Base-by-base conservation (phyloP, 1,140 invertebrate species). In the Drosophila kepulauana region DNA sequence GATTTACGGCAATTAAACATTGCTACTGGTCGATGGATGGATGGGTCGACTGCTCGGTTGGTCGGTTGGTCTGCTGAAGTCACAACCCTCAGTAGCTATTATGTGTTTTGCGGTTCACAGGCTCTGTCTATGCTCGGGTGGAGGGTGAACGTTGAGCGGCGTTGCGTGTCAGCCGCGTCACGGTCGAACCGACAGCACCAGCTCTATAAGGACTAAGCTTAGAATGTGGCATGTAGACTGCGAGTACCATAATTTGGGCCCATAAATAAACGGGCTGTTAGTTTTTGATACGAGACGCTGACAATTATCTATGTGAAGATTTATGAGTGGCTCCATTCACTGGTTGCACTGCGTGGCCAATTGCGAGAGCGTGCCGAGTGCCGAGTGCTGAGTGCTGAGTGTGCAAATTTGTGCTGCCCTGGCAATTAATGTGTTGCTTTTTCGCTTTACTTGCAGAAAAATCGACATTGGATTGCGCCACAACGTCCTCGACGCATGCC, bases 1-100 rank as follows among this genome's bases (percentile, higher is more conserved):
- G 86, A 92, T 92, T 92, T 90, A 92, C 91, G 91, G 88, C 91
- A 92, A 92, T 92, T 92, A 92, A 91, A 80, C 91, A 84, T 73
- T 68, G 65, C 58, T 81, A 57, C 62, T 45, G 25, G 35, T 65
- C 49, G 33, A 35, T 13, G 13, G 35, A 49, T 62, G 25, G 57
- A 51, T 10, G 46, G 43, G 25, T 45, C 30, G 51, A 16, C 28
- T 20, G 16, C 1, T 20, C 20, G 57, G n/a, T 6, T 57, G 46
- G 28, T 46, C 35, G 54, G 15, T 45, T 68, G 45, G 11, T 52
- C 13, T 28, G 1, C 10, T 38, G 48, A 75, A 74, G 78, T 81
- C 85, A 84, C 85, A 88, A 88, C 85, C 85, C 85, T 81, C 85
- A 75, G 81, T 81, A 78, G 81, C 85, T 79, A 85, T 89, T 90